phyloP scores from a whole-genome alignment of 2,797 vertebrate genomes.

The Melanotaenia maccullochi region DNA sequence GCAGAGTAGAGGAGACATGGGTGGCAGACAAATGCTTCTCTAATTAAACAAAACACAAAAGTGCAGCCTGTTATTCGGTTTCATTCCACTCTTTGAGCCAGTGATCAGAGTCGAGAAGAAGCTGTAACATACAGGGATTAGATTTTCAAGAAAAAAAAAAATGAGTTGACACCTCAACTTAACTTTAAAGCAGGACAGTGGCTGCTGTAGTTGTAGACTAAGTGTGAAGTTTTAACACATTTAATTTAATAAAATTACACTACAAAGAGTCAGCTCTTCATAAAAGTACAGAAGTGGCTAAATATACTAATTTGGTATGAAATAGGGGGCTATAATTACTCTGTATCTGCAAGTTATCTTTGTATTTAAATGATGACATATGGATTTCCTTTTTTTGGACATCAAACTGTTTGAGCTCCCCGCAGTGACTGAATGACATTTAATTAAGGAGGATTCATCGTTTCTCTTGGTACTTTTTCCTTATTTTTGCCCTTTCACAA shows the following conservation, averaged over 20 bases:
- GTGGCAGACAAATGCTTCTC: constrained; percentile 81
- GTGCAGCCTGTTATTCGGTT: constrained; percentile 65
- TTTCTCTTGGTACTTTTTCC: constrained; percentile 55
- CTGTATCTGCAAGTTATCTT: constrained; percentile 69
- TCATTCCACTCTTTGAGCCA: constrained; percentile 68
- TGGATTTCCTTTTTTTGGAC: constrained; percentile 70
- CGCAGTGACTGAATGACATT: constrained; percentile 75
- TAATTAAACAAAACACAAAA: constrained; percentile 82
- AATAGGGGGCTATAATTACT: constrained; percentile 74
- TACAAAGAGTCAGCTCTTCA: constrained; percentile 48
- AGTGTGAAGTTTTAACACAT: constrained; percentile 31
- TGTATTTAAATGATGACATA: constrained; percentile 73
- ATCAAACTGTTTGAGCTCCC: constrained; percentile 73
- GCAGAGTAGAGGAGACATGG: constrained; percentile 79
- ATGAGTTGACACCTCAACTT: not conserved
- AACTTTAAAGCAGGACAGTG: constrained; percentile 28
- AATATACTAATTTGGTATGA: constrained; percentile 80
- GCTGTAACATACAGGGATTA: constrained; percentile 28
- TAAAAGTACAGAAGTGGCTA: constrained; percentile 55
- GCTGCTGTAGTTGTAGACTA: constrained; percentile 10
- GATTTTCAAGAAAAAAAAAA: not conserved
- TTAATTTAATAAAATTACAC: constrained; percentile 55
- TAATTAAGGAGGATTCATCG: constrained; percentile 77
- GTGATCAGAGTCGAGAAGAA: constrained; percentile 62
- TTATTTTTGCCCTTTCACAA: constrained; percentile 72